Evolutionary conservation across 2,113 vertebrate species (phyloP).

Genomic region (Microtus ochrogaster): DNA sequence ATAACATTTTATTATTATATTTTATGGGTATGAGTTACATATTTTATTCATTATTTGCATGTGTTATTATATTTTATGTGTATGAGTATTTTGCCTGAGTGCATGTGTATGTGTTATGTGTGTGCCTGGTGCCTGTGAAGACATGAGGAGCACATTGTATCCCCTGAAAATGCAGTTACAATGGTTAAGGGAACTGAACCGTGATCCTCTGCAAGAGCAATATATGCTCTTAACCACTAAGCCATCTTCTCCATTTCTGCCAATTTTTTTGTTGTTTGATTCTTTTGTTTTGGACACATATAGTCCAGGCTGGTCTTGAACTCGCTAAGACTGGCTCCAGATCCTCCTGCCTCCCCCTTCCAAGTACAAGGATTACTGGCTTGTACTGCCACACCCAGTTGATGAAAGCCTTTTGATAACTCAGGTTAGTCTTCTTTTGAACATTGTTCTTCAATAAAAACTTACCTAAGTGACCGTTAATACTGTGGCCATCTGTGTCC

Average conservation of each 20-base stretch:
- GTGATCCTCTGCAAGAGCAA: not conserved
- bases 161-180: not conserved
- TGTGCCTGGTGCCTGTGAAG: not conserved
- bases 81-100: not conserved
- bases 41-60: too few relatives aligned
- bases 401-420: not conserved
- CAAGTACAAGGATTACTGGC: not conserved
- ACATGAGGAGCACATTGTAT: not conserved
- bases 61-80: not conserved
- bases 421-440: not conserved
- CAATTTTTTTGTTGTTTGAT: not conserved
- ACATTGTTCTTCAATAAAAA: not conserved
- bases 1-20: too few relatives aligned
- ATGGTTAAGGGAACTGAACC: not conserved
- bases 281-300: not conserved
- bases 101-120: not conserved
- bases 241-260: not conserved
- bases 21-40: not conserved
- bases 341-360: not conserved
- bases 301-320: not conserved
- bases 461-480: not conserved
- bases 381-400: not conserved
- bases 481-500: not conserved
- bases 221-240: not conserved
- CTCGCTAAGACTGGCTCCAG: not conserved